Evolutionary conservation across 2,113 vertebrate species (phyloP).

Genomic region (Podiceps cristatus): DNA sequence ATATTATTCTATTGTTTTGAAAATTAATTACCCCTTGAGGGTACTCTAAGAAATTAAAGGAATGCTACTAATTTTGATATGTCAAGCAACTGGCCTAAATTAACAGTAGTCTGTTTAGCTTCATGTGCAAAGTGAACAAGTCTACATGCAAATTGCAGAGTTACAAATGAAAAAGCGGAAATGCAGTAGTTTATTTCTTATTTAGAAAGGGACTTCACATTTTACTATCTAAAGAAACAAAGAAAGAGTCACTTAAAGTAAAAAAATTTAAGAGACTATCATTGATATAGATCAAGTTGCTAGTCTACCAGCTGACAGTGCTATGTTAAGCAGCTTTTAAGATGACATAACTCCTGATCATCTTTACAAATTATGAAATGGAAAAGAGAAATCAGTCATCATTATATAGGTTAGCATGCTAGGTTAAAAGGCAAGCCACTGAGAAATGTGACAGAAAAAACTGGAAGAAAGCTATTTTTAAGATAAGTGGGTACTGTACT

Average conservation of each 20-base stretch:
- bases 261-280: background rate
- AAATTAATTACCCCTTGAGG: conserved; percentile 63
- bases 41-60: conserved; percentile 48
- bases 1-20: conserved; percentile 68
- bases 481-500: conserved; percentile 4
- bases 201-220: background rate
- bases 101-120: conserved; percentile 52
- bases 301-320: background rate
- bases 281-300: background rate
- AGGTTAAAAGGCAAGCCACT: conserved; percentile 29
- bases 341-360: background rate
- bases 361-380: background rate
- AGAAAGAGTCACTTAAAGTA: background rate
- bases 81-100: conserved; percentile 52
- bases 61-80: conserved; percentile 54
- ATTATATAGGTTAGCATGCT: background rate
- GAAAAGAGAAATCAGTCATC: conserved; percentile 15
- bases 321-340: conserved; percentile 32
- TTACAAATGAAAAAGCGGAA: conserved; percentile 31
- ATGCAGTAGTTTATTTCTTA: background rate
- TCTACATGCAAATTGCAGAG: background rate
- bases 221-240: conserved; percentile 11
- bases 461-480: conserved; percentile 37
- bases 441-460: conserved; percentile 21
- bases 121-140: background rate